Percentiles rank a stretch among this genome's conserved stretches.
These are phyloP conservation scores for Porites cylindrica DNA, from an alignment of 92 coral and sea anemone genomes.

Conservation along the genomic window DNA sequence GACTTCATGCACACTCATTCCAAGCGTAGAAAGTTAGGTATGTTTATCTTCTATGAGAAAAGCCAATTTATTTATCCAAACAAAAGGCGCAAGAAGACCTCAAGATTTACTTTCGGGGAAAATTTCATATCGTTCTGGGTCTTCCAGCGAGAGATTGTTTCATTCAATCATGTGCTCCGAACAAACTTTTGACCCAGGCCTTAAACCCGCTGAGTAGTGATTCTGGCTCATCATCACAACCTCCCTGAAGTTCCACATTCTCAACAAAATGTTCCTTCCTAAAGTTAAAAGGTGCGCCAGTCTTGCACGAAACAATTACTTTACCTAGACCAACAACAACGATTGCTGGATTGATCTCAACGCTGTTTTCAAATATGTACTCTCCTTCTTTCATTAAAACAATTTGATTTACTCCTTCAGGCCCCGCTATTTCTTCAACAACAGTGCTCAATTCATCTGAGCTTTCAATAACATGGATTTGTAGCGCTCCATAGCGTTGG, in stretches of 20 bases:
- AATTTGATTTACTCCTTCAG: slow-evolving; percentile 8
- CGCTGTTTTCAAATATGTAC: background rate
- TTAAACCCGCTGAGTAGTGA: too few species aligned
- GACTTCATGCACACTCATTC: too few species aligned
- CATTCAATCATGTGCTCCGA: too few species aligned
- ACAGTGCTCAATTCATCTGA: background rate
- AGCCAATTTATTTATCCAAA: too few species aligned
- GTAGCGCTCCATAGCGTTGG: background rate
- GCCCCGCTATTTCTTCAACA: background rate
- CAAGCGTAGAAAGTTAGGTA: too few species aligned
- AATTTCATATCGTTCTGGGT: too few species aligned
- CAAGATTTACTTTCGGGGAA: too few species aligned
- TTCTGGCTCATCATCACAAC: background rate
- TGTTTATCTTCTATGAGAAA: too few species aligned
- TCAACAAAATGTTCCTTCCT: background rate
- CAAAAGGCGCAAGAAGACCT: too few species aligned
- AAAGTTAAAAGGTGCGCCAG: slow-evolving; percentile 8
- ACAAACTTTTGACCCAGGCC: too few species aligned
- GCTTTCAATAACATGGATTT: background rate
- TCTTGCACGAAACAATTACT: slow-evolving; percentile 7
- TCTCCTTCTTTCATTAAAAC: slow-evolving; percentile 21
- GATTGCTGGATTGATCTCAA: background rate
- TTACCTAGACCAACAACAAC: slow-evolving; percentile 10
- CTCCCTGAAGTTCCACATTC: background rate
- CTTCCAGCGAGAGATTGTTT: too few species aligned